Evolutionary conservation across 2,888 invertebrate species (phyloP), one percentile per base, ranked within the genome.

Genomic region (Cryptus armator): DNA sequence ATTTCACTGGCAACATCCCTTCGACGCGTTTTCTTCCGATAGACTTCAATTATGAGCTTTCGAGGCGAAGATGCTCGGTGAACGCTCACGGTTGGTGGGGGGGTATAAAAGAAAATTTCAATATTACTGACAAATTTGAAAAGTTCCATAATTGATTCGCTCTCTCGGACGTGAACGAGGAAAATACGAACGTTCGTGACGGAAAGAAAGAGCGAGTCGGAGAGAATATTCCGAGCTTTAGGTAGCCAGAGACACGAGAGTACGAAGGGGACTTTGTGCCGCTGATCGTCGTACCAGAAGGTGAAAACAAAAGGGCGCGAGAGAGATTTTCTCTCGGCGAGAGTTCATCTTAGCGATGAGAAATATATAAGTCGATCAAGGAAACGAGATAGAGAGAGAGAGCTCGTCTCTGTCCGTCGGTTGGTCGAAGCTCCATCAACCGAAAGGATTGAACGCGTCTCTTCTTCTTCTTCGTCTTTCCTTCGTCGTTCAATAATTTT

Each of bases 121-220:
- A 93, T 93, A 93, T 93, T 93, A 92, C 93, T 92, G 93, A 92
- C 92, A 93, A 93, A 93, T 93, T 93, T 92, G 93, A 93, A 93
- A 93, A 93, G 92, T 93, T 93, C 91, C 90, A 91, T 93, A 93
- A 93, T 93, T 93, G 93, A 93, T 92, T 92, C 91, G 62, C 90
- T 92, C 90, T 85, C 87, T 87, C 86, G 84, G 67, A 62, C 85
- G 71, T 51, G 75, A 71, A 78, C 48, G 75, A 72, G 62, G 51
- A 44, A 76, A 48, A 48, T 32, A 62, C 62, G 62, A 10, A 6
- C 9, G 24, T 14, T 32, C 48, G 62, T 37, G 64, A 64, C 66
- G 66, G 66, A 43, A 46, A 48, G 70, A 70, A 53, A 66, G 86
- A 83, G 86, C 85, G 86, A 87, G 81, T 77, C 81, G 80, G 75